Evolutionary conservation across 2,888 invertebrate genomes (phyloP).

Genomic region (Prionchulus punctatus): DNA sequence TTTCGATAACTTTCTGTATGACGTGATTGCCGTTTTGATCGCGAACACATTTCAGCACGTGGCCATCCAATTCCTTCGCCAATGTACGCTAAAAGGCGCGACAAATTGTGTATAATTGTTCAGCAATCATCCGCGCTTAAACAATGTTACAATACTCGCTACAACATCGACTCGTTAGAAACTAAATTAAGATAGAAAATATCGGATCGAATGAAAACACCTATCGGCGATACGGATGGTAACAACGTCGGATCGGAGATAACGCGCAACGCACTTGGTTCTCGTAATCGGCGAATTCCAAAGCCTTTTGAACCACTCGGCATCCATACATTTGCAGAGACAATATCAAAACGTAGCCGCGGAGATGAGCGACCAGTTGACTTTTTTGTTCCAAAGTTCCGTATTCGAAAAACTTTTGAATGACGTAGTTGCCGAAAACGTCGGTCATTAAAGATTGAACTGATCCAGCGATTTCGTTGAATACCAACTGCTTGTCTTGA

Average conservation of each 20-base stretch:
- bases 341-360: conserved; percentile 66
- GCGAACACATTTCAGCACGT: conserved; percentile 45
- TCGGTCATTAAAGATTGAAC: conserved; percentile 97
- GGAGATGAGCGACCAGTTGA: conserved; percentile 64
- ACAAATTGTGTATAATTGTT: too few relatives aligned
- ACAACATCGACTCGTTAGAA: background rate
- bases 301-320: conserved; percentile 94
- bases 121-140: too few relatives aligned
- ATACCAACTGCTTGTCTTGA: conserved; percentile 91
- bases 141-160: background rate
- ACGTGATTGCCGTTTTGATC: conserved; percentile 99
- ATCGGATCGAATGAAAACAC: too few relatives aligned
- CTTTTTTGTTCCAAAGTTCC: conserved; percentile 92
- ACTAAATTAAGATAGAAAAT: background rate
- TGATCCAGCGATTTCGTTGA: conserved; percentile 83
- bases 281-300: conserved; percentile 85
- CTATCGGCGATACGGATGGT: too few relatives aligned
- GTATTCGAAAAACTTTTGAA: conserved; percentile 98
- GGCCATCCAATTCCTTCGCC: conserved; percentile 88
- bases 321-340: conserved; percentile 99
- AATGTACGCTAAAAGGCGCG: conserved; percentile 43
- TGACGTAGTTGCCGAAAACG: conserved; percentile 96
- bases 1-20: conserved; percentile 97
- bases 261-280: conserved; percentile 73
- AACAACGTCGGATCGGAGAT: too few relatives aligned